Evolutionary conservation across 2,888 invertebrate genomes (phyloP), one percentile per base, ranked within the genome.

Genomic region (Parapristionchus giblindavisi): DNA sequence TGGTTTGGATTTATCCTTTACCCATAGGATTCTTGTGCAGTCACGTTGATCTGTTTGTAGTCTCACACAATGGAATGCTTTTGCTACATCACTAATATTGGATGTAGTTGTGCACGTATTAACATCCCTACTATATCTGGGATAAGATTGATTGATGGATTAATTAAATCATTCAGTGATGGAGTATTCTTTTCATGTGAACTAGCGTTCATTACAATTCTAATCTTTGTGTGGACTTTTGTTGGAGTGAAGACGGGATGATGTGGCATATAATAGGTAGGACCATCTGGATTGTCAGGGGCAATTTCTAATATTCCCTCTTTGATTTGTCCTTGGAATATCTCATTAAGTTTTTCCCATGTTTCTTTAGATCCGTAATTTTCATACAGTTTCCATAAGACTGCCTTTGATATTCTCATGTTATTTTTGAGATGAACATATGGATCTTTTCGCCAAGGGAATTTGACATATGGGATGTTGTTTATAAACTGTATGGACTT

Each of bases 161-260:
- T 17, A 24, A 58, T 58, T 3, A 58, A 6, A 58, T 63, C 63
- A 43, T 38, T 63, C 24, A 63, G 40, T 11, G 63, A 63, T 8
- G n/a, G 27, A 14, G 24, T 24, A 3, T 27, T 27, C 27, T 63
- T 63, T 40, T 63, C 63, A 40, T 63, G 63, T 2, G 63, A 63
- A 32, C 40, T 40, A 24, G 40, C 40, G 21, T 63, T 63, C 63
- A 63, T 63, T 2, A 63, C 63, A 8, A 63, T 6, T 38, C 63
- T 14, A 63, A 40, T 38, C 24, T 63, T 63, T 11, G 40, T 63
- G 27, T 63, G 24, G 27, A 43, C 27, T 43, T 63, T 63, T 3
- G 63, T 29, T 3, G 63, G 40, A 40, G 63, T 36, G 29, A 61
- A 61, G 8, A 61, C n/a, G 38, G 63, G 63, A 32, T 63, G 63